phyloP scores from a whole-genome alignment of 2,797 vertebrate species.

The Tangara arthus region DNA sequence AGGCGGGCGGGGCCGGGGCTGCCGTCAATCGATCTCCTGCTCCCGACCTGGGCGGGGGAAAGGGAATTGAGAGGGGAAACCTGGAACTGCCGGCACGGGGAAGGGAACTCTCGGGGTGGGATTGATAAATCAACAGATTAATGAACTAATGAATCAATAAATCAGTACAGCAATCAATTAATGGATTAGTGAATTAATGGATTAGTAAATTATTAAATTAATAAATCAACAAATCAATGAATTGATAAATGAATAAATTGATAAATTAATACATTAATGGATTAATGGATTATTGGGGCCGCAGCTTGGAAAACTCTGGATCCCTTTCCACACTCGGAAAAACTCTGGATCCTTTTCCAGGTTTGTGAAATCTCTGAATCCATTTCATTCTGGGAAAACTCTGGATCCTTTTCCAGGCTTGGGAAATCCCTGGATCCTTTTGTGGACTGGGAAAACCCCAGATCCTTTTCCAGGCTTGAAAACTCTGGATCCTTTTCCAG shows the following conservation, averaged over 20 bases:
- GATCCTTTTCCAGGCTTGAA: neutral
- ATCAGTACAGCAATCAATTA: no score
- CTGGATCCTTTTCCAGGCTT: no score
- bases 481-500: neutral
- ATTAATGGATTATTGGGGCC: neutral
- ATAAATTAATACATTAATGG: neutral
- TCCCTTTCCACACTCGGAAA: no score
- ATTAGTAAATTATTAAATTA: neutral
- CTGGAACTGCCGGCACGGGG: neutral
- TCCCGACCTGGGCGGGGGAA: neutral
- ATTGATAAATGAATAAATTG: neutral
- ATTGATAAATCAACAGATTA: accelerated
- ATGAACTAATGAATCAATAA: no score
- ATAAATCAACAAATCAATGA: no score
- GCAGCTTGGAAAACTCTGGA: neutral
- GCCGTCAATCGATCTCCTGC: neutral
- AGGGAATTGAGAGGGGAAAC: neutral
- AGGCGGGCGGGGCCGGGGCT: neutral
- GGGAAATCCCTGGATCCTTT: no score
- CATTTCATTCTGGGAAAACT: no score
- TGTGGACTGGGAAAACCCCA: no score
- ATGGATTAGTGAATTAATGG: neutral
- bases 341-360: no score
- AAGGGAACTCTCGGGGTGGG: neutral
- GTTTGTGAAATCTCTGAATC: no score